Conservation (phyloP, 2,113 vertebrate species). For the Brachyhypopomus occidentalis region DNA sequence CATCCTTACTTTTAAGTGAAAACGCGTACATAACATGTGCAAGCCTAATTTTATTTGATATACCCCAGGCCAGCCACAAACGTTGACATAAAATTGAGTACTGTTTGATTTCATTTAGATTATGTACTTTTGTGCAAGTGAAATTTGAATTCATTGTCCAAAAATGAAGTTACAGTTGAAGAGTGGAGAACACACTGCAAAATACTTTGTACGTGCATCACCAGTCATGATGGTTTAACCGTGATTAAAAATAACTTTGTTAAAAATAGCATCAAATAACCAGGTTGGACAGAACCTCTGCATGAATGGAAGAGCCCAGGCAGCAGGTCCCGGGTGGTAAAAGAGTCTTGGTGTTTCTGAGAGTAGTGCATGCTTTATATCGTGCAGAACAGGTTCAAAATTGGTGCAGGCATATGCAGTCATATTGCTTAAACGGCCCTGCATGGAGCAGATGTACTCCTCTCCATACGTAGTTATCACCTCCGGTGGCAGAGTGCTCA, state of each 20-base stretch:
- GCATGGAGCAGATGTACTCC: constrained; percentile 56
- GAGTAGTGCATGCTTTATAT: constrained; percentile 61
- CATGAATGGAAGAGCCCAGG: constrained; percentile 53
- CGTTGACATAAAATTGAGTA: neutral
- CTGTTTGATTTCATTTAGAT: neutral
- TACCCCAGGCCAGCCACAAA: neutral
- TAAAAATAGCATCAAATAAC: constrained; percentile 46
- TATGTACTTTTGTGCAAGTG: neutral
- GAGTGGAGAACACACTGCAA: neutral
- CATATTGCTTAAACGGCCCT: constrained; percentile 29
- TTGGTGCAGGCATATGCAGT: neutral
- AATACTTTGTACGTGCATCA: neutral
- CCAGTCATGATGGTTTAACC: neutral
- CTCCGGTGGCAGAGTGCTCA: constrained; percentile 3
- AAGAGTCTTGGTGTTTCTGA: constrained; percentile 26
- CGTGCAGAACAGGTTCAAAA: constrained; percentile 53
- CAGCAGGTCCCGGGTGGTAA: constrained; percentile 57
- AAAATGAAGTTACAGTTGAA: neutral
- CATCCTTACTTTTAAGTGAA: constrained; percentile 54
- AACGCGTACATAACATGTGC: neutral
- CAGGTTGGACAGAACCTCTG: constrained; percentile 51
- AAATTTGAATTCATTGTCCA: neutral
- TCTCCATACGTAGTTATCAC: constrained; percentile 58
- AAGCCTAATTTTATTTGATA: neutral
- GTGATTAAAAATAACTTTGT: fast-evolving